Percentiles rank a stretch among this genome's conserved stretches.
These are phyloP conservation scores for Lasioglossum villosulum DNA, from an alignment of 2,888 invertebrate genomes.

Conservation along the genomic window DNA sequence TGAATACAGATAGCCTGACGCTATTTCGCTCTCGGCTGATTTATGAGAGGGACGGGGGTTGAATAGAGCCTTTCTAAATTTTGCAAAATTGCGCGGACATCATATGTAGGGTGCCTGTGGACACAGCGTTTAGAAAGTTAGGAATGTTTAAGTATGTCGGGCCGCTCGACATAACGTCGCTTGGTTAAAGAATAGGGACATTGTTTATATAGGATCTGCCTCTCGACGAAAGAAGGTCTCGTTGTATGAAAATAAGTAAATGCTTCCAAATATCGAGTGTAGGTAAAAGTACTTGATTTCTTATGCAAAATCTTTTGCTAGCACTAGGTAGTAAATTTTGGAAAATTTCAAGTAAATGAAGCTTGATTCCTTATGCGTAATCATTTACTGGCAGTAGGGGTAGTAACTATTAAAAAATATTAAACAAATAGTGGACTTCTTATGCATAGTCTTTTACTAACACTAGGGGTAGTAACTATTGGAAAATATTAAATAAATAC, in stretches of 20 bases:
- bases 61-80: constrained; percentile 4
- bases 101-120: neutral
- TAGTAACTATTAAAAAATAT: neutral
- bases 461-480: too few species aligned
- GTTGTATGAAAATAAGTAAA: neutral
- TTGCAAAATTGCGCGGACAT: constrained; percentile 3
- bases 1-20: constrained; percentile 7
- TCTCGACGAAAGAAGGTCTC: neutral
- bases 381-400: neutral
- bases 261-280: neutral
- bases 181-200: neutral
- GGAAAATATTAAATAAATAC: too few species aligned
- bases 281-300: neutral
- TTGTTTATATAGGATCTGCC: neutral
- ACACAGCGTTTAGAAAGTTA: neutral
- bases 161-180: neutral
- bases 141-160: constrained; percentile 1
- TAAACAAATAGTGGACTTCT: neutral
- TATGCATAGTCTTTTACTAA: neutral
- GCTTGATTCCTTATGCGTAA: neutral
- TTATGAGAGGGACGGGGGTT: constrained; percentile 9
- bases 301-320: too few species aligned
- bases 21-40: constrained; percentile 11
- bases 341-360: neutral
- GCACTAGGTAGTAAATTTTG: too few species aligned